Evolutionary conservation across 2,797 vertebrate genomes (phyloP).

Genomic region (Bradypus variegatus): DNA sequence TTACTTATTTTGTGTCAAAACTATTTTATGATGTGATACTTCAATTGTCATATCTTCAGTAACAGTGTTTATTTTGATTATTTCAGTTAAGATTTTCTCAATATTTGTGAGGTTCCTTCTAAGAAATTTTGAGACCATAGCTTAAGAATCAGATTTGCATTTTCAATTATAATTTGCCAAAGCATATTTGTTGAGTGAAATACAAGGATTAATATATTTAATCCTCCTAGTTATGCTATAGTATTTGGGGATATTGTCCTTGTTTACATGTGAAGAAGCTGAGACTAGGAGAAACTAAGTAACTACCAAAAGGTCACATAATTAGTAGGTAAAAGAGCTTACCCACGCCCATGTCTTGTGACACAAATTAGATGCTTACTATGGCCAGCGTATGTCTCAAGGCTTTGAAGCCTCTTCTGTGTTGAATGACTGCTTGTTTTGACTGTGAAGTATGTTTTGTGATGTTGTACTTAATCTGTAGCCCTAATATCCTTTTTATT

Average conservation of each 20-base stretch:
- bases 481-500: background rate
- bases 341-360: constrained; percentile 22
- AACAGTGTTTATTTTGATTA: background rate
- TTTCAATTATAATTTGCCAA: constrained; percentile 18
- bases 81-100: constrained; percentile 49
- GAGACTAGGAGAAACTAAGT: constrained; percentile 17
- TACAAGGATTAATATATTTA: constrained; percentile 35
- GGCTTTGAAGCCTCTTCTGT: background rate
- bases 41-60: background rate
- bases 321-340: constrained; percentile 41
- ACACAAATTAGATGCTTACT: constrained; percentile 37
- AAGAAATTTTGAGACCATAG: background rate
- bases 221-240: constrained; percentile 11
- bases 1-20: constrained; percentile 25
- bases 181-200: background rate
- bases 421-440: background rate
- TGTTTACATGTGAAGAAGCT: constrained; percentile 19
- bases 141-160: constrained; percentile 33
- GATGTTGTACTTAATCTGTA: constrained; percentile 26
- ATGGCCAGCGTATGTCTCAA: background rate
- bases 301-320: constrained; percentile 23
- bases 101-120: constrained; percentile 7
- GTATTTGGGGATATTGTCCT: constrained; percentile 11
- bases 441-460: background rate
- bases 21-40: constrained; percentile 19